Evolutionary conservation across 92 coral and sea anemone species (phyloP).

Genomic region (Umimayanthus kanabou): DNA sequence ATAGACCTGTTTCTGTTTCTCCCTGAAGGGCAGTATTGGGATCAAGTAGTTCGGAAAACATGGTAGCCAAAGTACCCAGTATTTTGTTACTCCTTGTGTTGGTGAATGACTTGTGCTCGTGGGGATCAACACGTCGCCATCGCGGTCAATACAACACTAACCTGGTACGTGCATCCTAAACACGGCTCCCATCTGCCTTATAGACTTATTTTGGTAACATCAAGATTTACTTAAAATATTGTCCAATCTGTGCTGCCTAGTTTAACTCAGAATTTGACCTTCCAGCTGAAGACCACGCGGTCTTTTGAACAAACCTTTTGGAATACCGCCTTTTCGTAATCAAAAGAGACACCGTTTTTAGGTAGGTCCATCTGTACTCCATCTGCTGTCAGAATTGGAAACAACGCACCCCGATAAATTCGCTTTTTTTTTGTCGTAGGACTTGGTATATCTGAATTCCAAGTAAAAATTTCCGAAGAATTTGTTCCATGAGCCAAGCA

Average conservation of each 20-base stretch:
- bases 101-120: conserved; percentile 17
- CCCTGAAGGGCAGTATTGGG: neutral
- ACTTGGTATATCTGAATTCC: neutral
- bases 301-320: conserved; percentile 15
- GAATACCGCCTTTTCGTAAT: conserved; percentile 8
- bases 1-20: neutral
- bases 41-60: conserved; percentile 15
- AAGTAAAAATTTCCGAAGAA: neutral
- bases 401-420: neutral
- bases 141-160: conserved; percentile 12
- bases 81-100: conserved; percentile 8
- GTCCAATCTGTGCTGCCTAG: neutral
- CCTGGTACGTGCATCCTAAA: neutral
- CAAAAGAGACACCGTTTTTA: neutral
- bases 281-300: conserved; percentile 22
- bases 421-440: neutral
- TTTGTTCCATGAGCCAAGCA: neutral
- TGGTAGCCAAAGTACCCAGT: conserved; percentile 21
- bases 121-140: conserved; percentile 19
- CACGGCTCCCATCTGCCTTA: neutral
- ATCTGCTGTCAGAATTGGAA: conserved; percentile 10
- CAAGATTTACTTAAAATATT: neutral
- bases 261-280: conserved; percentile 15
- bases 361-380: conserved; percentile 9
- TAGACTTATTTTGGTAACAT: neutral